Evolutionary conservation across 2,113 vertebrate species (phyloP).

Genomic region (Vulpes lagopus): DNA sequence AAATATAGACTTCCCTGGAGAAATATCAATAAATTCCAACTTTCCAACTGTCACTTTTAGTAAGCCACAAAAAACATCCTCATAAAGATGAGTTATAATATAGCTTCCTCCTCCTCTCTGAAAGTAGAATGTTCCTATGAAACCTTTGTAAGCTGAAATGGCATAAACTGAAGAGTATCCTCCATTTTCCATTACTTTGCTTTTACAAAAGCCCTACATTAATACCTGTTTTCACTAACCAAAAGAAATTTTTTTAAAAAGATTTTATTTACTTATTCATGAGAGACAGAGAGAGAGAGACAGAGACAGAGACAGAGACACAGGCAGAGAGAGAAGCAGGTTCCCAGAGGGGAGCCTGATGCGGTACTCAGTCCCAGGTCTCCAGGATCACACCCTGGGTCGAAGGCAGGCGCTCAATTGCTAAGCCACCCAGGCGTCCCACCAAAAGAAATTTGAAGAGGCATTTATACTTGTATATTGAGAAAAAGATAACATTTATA

Average conservation of each 20-base stretch:
- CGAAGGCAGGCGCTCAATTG: too few relatives aligned
- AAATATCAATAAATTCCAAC: neutral
- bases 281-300: too few relatives aligned
- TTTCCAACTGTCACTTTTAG: neutral
- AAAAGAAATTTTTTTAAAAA: neutral
- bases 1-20: neutral
- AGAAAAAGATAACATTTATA: neutral
- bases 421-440: too few relatives aligned
- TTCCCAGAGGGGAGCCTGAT: too few relatives aligned
- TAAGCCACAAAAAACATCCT: neutral
- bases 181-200: neutral
- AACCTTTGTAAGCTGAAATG: neutral
- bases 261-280: too few relatives aligned
- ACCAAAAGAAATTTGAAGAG: neutral
- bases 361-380: too few relatives aligned
- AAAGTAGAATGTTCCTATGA: neutral
- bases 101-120: neutral
- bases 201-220: neutral
- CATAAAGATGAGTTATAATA: neutral
- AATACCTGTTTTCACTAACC: neutral
- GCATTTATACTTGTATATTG: neutral
- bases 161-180: neutral
- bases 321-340: too few relatives aligned
- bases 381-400: too few relatives aligned
- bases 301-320: too few relatives aligned